Evolutionary conservation across 2,113 vertebrate genomes (phyloP).

Genomic region (Centropus bengalensis): DNA sequence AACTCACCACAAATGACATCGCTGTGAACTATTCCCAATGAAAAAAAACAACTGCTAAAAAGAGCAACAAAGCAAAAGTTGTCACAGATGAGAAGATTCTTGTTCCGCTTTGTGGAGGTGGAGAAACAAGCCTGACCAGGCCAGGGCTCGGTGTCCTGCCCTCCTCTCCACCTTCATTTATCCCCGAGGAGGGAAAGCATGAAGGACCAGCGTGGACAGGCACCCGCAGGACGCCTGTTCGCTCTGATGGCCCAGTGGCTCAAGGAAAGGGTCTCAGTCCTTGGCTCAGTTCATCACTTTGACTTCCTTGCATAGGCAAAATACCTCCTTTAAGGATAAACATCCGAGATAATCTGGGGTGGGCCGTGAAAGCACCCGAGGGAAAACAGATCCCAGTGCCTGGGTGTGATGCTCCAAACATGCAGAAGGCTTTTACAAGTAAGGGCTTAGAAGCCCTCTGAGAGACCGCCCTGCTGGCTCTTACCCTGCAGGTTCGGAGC

Average conservation of each 20-base stretch:
- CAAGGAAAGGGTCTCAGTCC: neutral
- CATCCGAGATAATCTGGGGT: neutral
- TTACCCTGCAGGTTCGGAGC: neutral
- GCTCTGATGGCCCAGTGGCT: neutral
- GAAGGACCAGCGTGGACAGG: neutral
- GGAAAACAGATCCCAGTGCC: neutral
- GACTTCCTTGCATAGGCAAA: neutral
- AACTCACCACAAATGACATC: accelerated
- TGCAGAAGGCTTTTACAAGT: neutral
- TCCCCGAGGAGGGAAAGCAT: neutral
- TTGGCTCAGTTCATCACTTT: neutral
- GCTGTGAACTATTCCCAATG: neutral
- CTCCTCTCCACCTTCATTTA: neutral
- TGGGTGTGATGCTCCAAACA: neutral
- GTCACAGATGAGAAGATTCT: neutral
- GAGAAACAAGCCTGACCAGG: neutral
- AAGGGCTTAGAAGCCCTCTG: neutral
- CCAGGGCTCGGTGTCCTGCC: neutral
- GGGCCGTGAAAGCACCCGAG: neutral
- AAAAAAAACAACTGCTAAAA: neutral
- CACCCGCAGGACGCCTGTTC: neutral
- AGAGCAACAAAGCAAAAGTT: neutral
- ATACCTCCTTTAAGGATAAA: neutral
- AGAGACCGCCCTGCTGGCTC: neutral
- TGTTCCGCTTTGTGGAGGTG: neutral